These are phyloP conservation scores for Leucophora obtusa DNA, from an alignment of 2,888 invertebrate genomes.

Conservation along the genomic window DNA sequence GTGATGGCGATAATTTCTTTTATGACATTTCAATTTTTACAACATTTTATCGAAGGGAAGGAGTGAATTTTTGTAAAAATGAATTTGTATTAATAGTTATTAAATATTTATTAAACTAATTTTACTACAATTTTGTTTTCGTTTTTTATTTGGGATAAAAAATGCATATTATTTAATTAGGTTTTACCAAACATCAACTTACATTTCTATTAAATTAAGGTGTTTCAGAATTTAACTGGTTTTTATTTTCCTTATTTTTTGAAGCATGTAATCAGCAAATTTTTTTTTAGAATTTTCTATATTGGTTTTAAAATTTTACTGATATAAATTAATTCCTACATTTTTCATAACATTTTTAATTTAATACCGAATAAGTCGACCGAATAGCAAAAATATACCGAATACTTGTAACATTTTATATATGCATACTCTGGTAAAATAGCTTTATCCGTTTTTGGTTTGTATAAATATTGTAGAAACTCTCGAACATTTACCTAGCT, in stretches of 20 bases:
- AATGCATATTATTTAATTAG: slow-evolving; percentile 35
- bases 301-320: not conserved
- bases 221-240: slow-evolving; percentile 2
- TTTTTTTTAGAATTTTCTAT: slow-evolving; percentile 1
- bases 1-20: too few relatives aligned
- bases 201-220: slow-evolving; percentile 32
- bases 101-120: slow-evolving; percentile 25
- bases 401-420: too few relatives aligned
- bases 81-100: not conserved
- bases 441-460: too few relatives aligned
- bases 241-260: not conserved
- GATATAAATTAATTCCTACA: too few relatives aligned
- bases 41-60: too few relatives aligned
- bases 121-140: slow-evolving; percentile 6
- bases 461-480: too few relatives aligned
- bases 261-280: not conserved
- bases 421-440: too few relatives aligned
- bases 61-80: not conserved
- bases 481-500: too few relatives aligned
- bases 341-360: too few relatives aligned
- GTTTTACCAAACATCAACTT: slow-evolving; percentile 49
- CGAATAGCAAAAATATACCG: too few relatives aligned
- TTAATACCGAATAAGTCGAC: too few relatives aligned
- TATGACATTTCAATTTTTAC: too few relatives aligned
- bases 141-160: slow-evolving; percentile 40